Base-by-base conservation (phyloP, 2,113 vertebrate genomes). In the Oryzias javanicus region DNA sequence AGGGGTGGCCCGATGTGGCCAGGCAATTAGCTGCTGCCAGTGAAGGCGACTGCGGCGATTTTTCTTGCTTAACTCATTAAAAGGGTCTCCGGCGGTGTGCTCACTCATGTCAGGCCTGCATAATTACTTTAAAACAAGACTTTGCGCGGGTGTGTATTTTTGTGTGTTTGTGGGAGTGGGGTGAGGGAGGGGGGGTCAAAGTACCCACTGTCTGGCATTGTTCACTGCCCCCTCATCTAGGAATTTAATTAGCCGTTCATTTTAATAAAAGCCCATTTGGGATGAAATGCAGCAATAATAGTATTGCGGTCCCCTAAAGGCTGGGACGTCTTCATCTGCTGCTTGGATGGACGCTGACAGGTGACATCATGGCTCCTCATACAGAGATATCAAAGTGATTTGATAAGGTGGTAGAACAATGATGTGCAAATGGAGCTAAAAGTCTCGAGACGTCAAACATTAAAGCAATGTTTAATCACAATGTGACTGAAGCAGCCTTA, bases 31-130 rank as follows among this genome's bases (percentile, higher is more conserved):
- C 91, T 84, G 79, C 90, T 90, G 91, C 89, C 91, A 90, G 72
- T 60, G 71, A 85, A 77, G 86, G 75, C 83, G 86, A 90, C 86
- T 87, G 89, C 83, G 88, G 90, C 85, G 85, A 92, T 92, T 90
- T 89, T 90, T 92, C 90, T 90, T 92, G 89, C 87, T 91, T 92
- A 91, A 92, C 88, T 91, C 89, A 90, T 91, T 92, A 91, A 86
- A 87, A 75, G 69, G 84, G 90, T 90, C 86, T 89, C 84, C 66
- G 80, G 83, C 86, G 83, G 82, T 60, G 85, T 86, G 85, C 86
- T 91, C 90, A 90, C 89, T 93, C 91, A 92, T 91, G 89, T 92
- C 92, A 90, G 85, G 80, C 87, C 87, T 50, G 85, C 81, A 82
- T 92, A 92, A 92, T 93, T 90, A 92, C 90, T 89, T 91, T 90